phyloP scores from a whole-genome alignment of 2,797 vertebrate genomes.

The Selene dorsalis region DNA sequence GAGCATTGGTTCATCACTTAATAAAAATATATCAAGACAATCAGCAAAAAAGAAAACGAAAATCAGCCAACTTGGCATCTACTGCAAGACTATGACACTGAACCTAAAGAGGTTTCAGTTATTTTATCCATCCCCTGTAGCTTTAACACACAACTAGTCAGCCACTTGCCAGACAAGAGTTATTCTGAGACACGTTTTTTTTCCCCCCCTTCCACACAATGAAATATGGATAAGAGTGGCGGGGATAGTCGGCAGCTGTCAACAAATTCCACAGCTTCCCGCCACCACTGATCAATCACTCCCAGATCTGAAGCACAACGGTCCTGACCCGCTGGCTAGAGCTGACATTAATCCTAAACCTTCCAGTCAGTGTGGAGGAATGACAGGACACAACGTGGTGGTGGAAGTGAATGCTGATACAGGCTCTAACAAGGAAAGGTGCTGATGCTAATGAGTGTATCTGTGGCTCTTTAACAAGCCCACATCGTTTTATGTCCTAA shows the following conservation, averaged over 20 bases:
- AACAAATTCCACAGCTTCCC: constrained; percentile 71
- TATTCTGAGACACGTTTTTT: constrained; percentile 45
- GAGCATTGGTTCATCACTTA: background rate
- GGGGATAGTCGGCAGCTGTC: constrained; percentile 71
- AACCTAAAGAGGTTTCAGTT: constrained; percentile 25
- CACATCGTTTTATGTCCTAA: constrained; percentile 76
- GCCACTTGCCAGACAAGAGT: constrained; percentile 66
- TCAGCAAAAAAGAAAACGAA: background rate
- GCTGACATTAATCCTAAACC: constrained; percentile 81
- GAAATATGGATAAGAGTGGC: constrained; percentile 66
- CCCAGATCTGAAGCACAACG: constrained; percentile 64
- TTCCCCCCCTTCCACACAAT: constrained; percentile 43
- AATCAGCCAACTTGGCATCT: constrained; percentile 13
- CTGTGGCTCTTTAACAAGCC: constrained; percentile 78
- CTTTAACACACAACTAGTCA: constrained; percentile 54
- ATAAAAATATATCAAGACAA: background rate
- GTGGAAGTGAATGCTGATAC: constrained; percentile 66
- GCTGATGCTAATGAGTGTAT: constrained; percentile 80
- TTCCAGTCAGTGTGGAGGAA: constrained; percentile 69
- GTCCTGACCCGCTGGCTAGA: constrained; percentile 68
- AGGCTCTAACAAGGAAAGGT: constrained; percentile 78
- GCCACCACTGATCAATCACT: constrained; percentile 74
- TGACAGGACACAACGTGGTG: constrained; percentile 56
- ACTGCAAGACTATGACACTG: background rate
- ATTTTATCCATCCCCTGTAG: constrained; percentile 39